phyloP scores from a whole-genome alignment of 2,888 invertebrate species.

The Zele albiditarsus region DNA sequence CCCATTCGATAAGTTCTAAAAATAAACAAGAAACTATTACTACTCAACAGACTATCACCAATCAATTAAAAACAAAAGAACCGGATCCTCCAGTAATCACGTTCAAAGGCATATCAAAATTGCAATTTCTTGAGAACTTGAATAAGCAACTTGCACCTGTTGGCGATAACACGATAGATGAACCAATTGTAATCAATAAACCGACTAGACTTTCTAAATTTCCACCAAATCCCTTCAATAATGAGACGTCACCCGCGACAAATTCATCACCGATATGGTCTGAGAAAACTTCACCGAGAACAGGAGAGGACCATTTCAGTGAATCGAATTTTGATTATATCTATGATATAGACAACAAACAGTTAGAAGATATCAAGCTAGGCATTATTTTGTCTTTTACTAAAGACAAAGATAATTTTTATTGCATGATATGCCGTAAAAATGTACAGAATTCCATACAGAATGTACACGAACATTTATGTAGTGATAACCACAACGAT shows the following conservation, averaged over 20 bases:
- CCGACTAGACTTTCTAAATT: background rate
- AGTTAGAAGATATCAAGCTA: conserved; percentile 1
- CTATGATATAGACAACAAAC: conserved; percentile 41
- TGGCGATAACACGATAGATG: background rate
- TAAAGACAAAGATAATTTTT: conserved; percentile 30
- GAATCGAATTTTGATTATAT: conserved; percentile 17
- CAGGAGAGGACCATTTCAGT: background rate
- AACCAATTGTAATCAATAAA: background rate
- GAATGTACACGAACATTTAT: conserved; percentile 56
- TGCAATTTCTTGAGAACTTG: background rate
- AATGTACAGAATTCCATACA: conserved; percentile 46
- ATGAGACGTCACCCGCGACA: background rate
- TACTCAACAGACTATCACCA: background rate
- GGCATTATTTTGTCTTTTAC: conserved; percentile 30
- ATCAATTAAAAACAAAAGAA: background rate
- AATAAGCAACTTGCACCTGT: background rate
- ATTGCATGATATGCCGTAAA: conserved; percentile 58
- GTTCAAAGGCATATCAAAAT: background rate
- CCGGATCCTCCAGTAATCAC: background rate
- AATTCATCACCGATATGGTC: background rate
- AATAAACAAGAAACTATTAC: background rate
- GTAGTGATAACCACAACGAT: conserved; percentile 50
- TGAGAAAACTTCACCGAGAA: background rate
- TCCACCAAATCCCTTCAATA: background rate
- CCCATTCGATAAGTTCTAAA: too few species aligned